Percentiles rank a stretch among this genome's conserved stretches.
phyloP scores from a whole-genome alignment of 2,888 invertebrate genomes.

The Automeris io region DNA sequence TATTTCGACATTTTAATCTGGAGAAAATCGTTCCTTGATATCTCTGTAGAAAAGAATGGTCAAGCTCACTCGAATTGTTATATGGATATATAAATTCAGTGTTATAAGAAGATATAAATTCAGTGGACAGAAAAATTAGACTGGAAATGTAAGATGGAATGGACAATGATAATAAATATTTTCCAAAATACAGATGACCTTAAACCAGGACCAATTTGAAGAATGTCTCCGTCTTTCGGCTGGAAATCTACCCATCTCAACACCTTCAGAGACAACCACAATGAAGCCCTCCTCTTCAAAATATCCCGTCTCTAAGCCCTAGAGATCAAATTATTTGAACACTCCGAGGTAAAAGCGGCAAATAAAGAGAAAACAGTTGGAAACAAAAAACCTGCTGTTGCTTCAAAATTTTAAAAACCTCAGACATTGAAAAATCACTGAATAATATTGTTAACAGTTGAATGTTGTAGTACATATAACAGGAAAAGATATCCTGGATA shows the following conservation, averaged over 20 bases:
- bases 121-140: constrained; percentile 7
- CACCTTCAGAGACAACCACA: constrained; percentile 79
- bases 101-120: neutral
- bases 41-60: neutral
- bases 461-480: too few species aligned
- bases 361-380: too few species aligned
- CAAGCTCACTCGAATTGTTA: neutral
- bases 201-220: constrained; percentile 82
- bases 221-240: constrained; percentile 77
- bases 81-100: neutral
- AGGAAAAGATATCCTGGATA: too few species aligned
- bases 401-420: too few species aligned
- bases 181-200: constrained; percentile 75
- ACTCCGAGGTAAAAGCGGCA: too few species aligned
- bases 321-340: constrained; percentile 57
- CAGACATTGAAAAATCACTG: too few species aligned
- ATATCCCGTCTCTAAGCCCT: constrained; percentile 79
- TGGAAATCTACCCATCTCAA: constrained; percentile 80
- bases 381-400: too few species aligned
- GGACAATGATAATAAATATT: constrained; percentile 44
- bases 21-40: constrained; percentile 2
- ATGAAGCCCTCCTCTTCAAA: constrained; percentile 77
- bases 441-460: too few species aligned
- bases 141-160: constrained; percentile 62
- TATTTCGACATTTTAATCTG: too few species aligned